phyloP scores from a whole-genome alignment of 2,797 vertebrate species.

The Tragelaphus oryx region DNA sequence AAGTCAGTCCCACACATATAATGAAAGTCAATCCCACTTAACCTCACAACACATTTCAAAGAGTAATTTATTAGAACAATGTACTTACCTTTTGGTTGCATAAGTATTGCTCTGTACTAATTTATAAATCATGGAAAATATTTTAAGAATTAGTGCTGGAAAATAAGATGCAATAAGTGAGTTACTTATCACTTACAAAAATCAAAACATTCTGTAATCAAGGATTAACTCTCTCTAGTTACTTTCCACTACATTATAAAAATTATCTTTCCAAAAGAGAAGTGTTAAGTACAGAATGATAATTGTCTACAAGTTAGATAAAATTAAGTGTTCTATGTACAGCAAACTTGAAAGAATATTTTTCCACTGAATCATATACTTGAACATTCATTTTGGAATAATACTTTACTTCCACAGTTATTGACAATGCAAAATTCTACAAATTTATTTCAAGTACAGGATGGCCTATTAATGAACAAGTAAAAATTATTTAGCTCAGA shows the following conservation, averaged over 20 bases:
- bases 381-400: neutral
- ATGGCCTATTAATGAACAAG: conserved; percentile 2
- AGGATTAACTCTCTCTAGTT: neutral
- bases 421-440: conserved; percentile 55
- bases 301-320: neutral
- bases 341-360: neutral
- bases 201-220: conserved; percentile 1
- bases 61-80: neutral
- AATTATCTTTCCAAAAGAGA: conserved; percentile 47
- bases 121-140: conserved; percentile 92
- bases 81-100: conserved; percentile 93
- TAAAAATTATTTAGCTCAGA: neutral
- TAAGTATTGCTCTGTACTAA: conserved; percentile 94
- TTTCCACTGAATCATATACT: neutral
- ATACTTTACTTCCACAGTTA: conserved; percentile 30
- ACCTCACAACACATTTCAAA: neutral
- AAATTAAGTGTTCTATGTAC: neutral
- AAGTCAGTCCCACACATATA: neutral
- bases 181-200: conserved; percentile 35
- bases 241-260: conserved; percentile 7
- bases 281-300: neutral
- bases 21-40: neutral
- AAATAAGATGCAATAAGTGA: conserved; percentile 68
- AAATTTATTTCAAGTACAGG: neutral
- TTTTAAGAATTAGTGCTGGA: conserved; percentile 92